Base-by-base conservation (phyloP, 1,140 invertebrate species). In the Zaprionus gabonicus region DNA sequence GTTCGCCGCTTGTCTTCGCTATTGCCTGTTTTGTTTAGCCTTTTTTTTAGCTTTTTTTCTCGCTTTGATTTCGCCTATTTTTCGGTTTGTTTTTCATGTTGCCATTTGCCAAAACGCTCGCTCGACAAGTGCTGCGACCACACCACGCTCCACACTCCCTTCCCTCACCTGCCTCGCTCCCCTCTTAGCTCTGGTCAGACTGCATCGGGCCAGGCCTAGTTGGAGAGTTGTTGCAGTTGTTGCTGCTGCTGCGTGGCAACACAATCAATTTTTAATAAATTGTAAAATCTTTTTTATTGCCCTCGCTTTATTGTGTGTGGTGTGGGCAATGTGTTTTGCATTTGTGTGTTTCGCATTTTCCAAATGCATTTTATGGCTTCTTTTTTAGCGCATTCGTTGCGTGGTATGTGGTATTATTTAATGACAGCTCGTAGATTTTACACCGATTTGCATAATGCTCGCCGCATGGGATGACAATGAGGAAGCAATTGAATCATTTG, bases 261-360 rank as follows among this genome's bases (percentile, higher is more conserved):
- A 87, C 85, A 87, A 87, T 87, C 84, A 87, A 87, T 87, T 87
- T 87, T 87, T 87, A 84, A 87, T 87, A 87, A 87, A 87, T 87
- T 87, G 84, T 87, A 78, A 75, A 87, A 84, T 31, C 41, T 51
- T 60, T 68, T 76, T 74, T 69, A 57, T 59, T 80, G n/a, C 67
- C 55, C 20, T 53, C 64, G 55, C 17, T 46, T 62, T 56, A 62
- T 71, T 70, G 28, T 38, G 38, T 64, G 58, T 63, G 31, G 15
- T 64, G 68, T 71, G 62, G 44, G 78, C 73, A 72, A 80, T 72
- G 69, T 78, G 78, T 84, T 84, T 84, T 84, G 78, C 81, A 84
- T 84, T 83, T 82, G 78, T n/a, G 46, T 20, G 25, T 51, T 82
- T 82, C 41, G 46, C 46, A 51, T 51, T 51, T 51, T 51, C 20